Evolutionary conservation across 2,888 invertebrate genomes (phyloP), one percentile per base, ranked within the genome.

Genomic region (Drosophila paramelanica): DNA sequence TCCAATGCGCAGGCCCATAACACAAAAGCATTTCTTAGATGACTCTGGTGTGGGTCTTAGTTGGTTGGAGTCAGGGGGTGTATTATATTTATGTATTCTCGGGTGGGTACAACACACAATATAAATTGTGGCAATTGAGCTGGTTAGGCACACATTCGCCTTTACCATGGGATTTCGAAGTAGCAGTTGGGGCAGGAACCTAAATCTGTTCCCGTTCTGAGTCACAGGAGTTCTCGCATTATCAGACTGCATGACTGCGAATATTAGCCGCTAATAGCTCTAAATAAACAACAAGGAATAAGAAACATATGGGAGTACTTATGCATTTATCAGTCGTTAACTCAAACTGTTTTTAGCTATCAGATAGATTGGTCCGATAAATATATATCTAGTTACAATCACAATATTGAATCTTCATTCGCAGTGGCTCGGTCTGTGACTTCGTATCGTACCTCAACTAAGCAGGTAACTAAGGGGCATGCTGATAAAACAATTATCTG

Each of bases 191-290:
- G 42, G 39, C 27, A 55, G 41, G 23, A 42, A 41, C 17, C 7
- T 23, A 17, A 42, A 36, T n/a, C 7, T 31, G 55, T 5, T 3
- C n/a, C 14, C 17, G 20, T 17, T 55, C 78, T 67, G 65, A 78
- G 56, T 66, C 67, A 69, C 25, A 67, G 66, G 51, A 64, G 36
- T 36, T 66, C 5, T 23, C 20, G 14, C 39, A 27, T 17, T 49
- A 43, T 17, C 77, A 79, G 82, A 80, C 82, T 58, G 74, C 71
- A 52, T 77, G 80, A 69, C 83, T 74, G 67, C 69, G 56, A 7
- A 57, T 46, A 74, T 73, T 66, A 58, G 43, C 41, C 55, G 59
- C 49, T 31, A 31, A 13, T 36, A 13, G 39, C 47, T 57, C 47
- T 11, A 47, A 58, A 17, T 47, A 56, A 53, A 50, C 38, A 31